Evolutionary conservation across 1,140 invertebrate genomes (phyloP).

Genomic region (Papilio polyxenes): DNA sequence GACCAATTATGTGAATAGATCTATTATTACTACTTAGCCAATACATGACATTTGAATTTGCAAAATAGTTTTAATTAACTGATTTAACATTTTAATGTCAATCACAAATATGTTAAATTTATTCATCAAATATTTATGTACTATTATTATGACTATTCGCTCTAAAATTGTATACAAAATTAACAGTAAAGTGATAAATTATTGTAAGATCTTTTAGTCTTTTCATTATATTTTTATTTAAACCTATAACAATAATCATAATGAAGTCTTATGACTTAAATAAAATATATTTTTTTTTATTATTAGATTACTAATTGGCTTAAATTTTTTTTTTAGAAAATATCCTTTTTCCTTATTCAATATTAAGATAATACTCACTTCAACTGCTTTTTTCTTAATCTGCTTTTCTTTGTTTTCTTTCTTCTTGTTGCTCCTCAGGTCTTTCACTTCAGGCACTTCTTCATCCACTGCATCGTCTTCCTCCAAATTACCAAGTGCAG

Average conservation of each 20-base stretch:
- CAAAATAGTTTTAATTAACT: not conserved
- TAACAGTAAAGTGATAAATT: too few species aligned
- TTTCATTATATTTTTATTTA: too few species aligned
- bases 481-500: slow-evolving; percentile 48
- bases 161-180: too few species aligned
- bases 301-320: too few species aligned
- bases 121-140: not conserved
- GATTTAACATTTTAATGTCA: slow-evolving; percentile 16
- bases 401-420: slow-evolving; percentile 78
- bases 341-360: not conserved
- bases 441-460: slow-evolving; percentile 75
- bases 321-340: not conserved
- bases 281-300: too few species aligned
- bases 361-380: slow-evolving; percentile 46
- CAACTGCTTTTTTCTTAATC: slow-evolving; percentile 71
- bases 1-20: not conserved
- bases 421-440: slow-evolving; percentile 76
- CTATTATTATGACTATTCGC: not conserved
- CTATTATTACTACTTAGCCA: not conserved
- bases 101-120: not conserved
- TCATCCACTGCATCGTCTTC: slow-evolving; percentile 60
- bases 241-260: too few species aligned
- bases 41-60: not conserved
- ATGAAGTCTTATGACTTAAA: too few species aligned
- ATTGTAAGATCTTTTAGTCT: too few species aligned